Conservation (phyloP, 1,140 invertebrate species). For the Magallana gigas region DNA sequence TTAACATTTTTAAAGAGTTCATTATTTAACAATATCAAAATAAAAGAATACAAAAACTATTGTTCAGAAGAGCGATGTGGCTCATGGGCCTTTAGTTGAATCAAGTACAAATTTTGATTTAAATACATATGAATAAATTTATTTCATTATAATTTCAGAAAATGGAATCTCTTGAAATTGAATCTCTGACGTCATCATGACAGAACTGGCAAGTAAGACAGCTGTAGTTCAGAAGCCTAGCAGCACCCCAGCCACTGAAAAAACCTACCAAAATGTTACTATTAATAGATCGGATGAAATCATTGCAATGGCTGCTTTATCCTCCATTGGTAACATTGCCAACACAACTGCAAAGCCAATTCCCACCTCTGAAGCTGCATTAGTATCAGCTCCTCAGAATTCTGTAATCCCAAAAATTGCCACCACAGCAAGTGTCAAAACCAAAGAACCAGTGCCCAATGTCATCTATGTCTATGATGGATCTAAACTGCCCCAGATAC, state of each 20-base stretch:
- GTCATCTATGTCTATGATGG: constrained; percentile 38
- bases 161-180: constrained; percentile 16
- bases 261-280: not conserved
- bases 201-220: not conserved
- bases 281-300: constrained; percentile 40
- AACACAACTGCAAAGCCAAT: not conserved
- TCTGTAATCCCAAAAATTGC: not conserved
- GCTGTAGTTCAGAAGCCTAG: not conserved
- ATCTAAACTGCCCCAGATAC: constrained; percentile 15
- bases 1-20: no score
- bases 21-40: no score
- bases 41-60: no score
- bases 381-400: not conserved
- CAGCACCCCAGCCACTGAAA: not conserved
- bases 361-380: not conserved
- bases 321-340: constrained; percentile 33
- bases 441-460: constrained; percentile 9
- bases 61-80: no score
- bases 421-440: not conserved
- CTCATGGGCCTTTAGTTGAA: no score
- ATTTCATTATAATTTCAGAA: not conserved
- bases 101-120: no score
- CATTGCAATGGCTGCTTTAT: constrained; percentile 26
- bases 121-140: no score
- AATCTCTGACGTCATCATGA: constrained; percentile 9